Base-by-base conservation (phyloP, 2,797 vertebrate species). In the Brachymystax lenok region DNA sequence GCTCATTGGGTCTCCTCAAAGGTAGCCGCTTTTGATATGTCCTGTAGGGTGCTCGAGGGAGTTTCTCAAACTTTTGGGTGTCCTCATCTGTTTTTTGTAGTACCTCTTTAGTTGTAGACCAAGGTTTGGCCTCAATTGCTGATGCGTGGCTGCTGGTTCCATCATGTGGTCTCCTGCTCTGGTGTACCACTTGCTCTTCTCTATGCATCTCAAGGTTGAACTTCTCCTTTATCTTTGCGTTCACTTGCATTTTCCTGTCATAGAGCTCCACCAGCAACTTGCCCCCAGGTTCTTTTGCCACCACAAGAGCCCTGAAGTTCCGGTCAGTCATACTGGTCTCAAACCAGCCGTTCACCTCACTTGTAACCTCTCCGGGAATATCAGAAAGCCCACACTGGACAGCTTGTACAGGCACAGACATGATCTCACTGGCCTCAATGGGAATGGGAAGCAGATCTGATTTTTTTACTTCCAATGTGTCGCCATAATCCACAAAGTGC, bases 401-500 rank as follows among this genome's bases (percentile, higher is more conserved):
- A 21, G 97, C 96, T 87, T 98, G 98, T 87, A 98, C 95, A 27
- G 98, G 97, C 75, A 96, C 86, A 63, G 96, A 89, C 87, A 97
- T 94, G 28, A 98, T 88, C 56, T 96, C 93, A 51, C 87, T 91
- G 5, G 96, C 96, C 83, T 96, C 93, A 69, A 46, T 87, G 56
- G 96, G 96, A 84, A 99, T 88, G 30, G 94, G 95, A 77, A 97
- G 90, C 76, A 99, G 77, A 70, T 96, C 85, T 1, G 93, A 92
- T 69, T 88, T 86, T 14, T 91, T 87, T 64, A 97, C 86, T 27
- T 91, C 78, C 73, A 95, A 89, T 12, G 92, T 95, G 86, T 99
- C 95, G 0, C 98, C 98, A 82, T 96, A 99, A 90, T 99, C 98
- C 83, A 99, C 97, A 94, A 99, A 99, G 70, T 97, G 94, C 27